Percentiles rank a stretch among this genome's conserved stretches.
Conservation (phyloP, 2,888 invertebrate genomes). For the Agrochola circellaris region DNA sequence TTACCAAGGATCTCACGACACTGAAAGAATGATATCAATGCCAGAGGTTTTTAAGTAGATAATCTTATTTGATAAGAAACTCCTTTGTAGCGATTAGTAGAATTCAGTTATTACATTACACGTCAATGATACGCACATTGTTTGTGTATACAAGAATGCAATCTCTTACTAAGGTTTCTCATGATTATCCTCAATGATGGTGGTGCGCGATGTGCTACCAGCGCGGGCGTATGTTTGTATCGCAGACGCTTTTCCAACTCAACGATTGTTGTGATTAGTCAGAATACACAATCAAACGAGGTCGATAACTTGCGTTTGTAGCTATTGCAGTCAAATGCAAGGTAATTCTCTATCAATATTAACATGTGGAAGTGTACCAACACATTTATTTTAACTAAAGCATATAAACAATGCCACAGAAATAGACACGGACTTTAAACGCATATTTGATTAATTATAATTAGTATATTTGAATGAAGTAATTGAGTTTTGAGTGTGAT, state of each 20-base stretch:
- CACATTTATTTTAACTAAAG: conserved; percentile 19
- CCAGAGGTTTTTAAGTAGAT: conserved; percentile 86
- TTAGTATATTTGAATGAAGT: too few species aligned
- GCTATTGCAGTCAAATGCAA: conserved; percentile 22
- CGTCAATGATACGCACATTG: conserved; percentile 53
- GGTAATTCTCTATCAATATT: conserved; percentile 13
- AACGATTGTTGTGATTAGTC: conserved; percentile 37
- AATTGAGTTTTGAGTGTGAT: too few species aligned
- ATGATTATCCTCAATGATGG: conserved; percentile 35
- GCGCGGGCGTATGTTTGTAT: not conserved
- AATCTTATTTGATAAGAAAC: conserved; percentile 87
- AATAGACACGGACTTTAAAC: conserved; percentile 19
- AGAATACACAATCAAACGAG: conserved; percentile 28
- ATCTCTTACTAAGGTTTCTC: conserved; percentile 28
- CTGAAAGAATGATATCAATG: conserved; percentile 84
- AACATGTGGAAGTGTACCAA: conserved; percentile 3
- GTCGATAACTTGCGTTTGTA: conserved; percentile 29
- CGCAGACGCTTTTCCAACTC: not conserved
- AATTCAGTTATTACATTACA: conserved; percentile 75
- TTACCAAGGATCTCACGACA: conserved; percentile 76
- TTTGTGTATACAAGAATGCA: conserved; percentile 46
- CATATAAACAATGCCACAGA: conserved; percentile 17
- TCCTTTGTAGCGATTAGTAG: conserved; percentile 81
- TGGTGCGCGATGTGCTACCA: not conserved
- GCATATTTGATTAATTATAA: too few species aligned